Conservation (phyloP, 2,888 invertebrate genomes). For the Geophilus truncorum region DNA sequence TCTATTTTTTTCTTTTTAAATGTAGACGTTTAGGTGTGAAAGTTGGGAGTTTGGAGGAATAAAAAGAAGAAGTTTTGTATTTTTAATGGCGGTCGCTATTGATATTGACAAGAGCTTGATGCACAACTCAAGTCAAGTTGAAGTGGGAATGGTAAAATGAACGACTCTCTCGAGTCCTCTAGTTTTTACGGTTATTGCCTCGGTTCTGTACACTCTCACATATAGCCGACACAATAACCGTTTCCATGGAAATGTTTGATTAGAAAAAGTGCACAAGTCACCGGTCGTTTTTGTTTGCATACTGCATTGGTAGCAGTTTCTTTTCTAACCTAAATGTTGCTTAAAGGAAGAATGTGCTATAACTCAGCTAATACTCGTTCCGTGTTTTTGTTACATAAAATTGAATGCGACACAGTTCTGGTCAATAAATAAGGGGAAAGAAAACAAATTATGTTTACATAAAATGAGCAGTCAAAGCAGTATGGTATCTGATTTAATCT, state of each 20-base stretch:
- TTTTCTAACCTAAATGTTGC: neutral
- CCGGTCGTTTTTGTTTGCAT: neutral
- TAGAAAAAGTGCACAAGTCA: neutral
- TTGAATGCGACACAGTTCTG: no score
- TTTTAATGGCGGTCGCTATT: neutral
- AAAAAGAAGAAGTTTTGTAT: neutral
- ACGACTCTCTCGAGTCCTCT: neutral
- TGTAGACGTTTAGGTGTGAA: neutral
- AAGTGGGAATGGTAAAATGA: neutral
- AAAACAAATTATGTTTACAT: no score
- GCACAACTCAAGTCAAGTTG: neutral
- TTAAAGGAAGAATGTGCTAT: neutral
- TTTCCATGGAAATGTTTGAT: neutral
- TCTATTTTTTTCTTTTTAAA: neutral
- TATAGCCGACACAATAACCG: neutral
- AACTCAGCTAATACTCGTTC: no score
- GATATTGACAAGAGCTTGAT: neutral
- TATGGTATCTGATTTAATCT: no score
- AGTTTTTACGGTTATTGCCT: neutral
- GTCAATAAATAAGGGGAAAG: no score
- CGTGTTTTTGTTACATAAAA: no score
- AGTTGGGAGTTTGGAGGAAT: no score
- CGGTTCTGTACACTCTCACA: neutral
- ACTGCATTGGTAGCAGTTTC: neutral
- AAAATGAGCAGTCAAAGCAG: no score